These are phyloP conservation scores for Dreissena rostriformis DNA, from an alignment of 1,140 invertebrate species.

Conservation along the genomic window DNA sequence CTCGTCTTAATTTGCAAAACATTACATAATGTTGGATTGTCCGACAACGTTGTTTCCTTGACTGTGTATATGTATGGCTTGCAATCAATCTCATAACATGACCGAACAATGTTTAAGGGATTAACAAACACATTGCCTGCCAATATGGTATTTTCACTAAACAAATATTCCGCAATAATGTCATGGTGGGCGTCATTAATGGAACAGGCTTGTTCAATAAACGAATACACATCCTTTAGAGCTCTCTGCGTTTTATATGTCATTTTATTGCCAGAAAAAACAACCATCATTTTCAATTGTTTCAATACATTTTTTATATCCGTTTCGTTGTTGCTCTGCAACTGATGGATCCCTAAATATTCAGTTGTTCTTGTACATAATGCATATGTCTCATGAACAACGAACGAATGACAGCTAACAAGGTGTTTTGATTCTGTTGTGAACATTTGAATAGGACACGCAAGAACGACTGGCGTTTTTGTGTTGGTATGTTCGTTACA, in stretches of 20 bases:
- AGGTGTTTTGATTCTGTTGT: not conserved
- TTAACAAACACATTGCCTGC: constrained; percentile 9
- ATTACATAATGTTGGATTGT: constrained; percentile 12
- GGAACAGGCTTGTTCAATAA: not conserved
- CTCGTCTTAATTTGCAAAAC: not conserved
- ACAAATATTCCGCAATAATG: not conserved
- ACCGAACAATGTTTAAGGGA: constrained; percentile 7
- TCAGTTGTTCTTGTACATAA: not conserved
- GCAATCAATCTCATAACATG: not conserved
- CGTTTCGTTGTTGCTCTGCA: not conserved
- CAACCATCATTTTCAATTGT: not conserved
- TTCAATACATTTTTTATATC: not conserved
- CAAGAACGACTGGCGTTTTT: not conserved
- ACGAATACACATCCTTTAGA: not conserved
- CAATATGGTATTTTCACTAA: not conserved
- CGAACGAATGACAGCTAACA: not conserved
- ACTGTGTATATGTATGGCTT: constrained; percentile 1
- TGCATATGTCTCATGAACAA: not conserved
- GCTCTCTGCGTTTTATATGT: not conserved
- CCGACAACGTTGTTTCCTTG: not conserved
- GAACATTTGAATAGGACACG: not conserved
- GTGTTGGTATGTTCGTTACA: not conserved
- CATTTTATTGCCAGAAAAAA: not conserved
- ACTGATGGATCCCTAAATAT: not conserved
- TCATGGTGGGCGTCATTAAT: not conserved